phyloP scores from a whole-genome alignment of 1,140 invertebrate genomes.

The Nymphalis io region DNA sequence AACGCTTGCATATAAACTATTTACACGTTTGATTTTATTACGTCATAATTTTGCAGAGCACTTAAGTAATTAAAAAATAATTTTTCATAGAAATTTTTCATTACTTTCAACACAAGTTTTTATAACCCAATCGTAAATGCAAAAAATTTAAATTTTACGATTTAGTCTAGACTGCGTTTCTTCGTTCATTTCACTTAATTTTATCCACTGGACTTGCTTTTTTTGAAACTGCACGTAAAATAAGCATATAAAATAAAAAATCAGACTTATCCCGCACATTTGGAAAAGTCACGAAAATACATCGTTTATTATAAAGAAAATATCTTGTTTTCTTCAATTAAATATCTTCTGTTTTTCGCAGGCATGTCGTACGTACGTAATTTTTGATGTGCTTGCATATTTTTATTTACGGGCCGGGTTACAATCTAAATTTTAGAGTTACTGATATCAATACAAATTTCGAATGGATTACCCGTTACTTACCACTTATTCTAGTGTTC shows the following conservation, averaged over 20 bases:
- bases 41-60: background rate
- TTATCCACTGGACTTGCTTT: background rate
- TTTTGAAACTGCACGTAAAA: background rate
- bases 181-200: background rate
- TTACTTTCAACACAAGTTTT: slow-evolving; percentile 22
- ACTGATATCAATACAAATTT: no score
- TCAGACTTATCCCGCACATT: background rate
- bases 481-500: no score
- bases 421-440: no score
- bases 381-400: no score
- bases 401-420: no score
- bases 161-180: slow-evolving; percentile 29
- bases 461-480: no score
- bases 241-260: background rate
- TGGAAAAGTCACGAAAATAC: background rate
- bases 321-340: no score
- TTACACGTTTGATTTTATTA: background rate
- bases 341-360: no score
- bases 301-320: background rate
- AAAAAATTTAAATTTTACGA: slow-evolving; percentile 28
- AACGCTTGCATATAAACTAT: background rate
- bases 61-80: background rate
- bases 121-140: slow-evolving; percentile 21
- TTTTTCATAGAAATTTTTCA: background rate
- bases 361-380: no score